Base-by-base conservation (phyloP, 2,888 invertebrate species). In the Hermodice carunculata region DNA sequence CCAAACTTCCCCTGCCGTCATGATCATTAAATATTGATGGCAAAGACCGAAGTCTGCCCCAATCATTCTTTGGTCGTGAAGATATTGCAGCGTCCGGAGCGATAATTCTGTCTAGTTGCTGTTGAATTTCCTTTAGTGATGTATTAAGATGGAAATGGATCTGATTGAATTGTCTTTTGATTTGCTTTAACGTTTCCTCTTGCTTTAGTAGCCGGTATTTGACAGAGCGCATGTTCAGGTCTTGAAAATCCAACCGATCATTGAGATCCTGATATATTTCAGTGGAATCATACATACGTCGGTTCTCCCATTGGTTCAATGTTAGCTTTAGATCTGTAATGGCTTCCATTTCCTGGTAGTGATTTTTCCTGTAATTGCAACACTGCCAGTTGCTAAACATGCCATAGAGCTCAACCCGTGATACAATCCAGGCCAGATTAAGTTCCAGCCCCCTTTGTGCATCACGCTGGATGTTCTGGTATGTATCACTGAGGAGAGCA, bases 401-500 rank as follows among this genome's bases (percentile, higher is more conserved):
- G 24, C 53, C 34, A 28, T 34, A 32, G 17, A 26, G 19, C 22
- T 53, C 53, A 6, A 53, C 49, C 26, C 49, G 3, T 17, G 49
- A 28, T 8, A 81, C 78, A 54, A 81, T 81, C 79, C 80, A 79
- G 5, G 81, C 80, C 44, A 80, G 58, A 69, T 79, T 80, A 48
- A 80, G 76, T 61, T 80, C 79, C 31, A 81, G 64, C 14, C 78
- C 80, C 22, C 80, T 67, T 37, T 79, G 78, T 3, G 80, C 81
- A 59, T 81, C 79, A n/a, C 76, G 66, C 61, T 80, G 79, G 2
- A 80, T 77, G 54, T 79, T 77, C 65, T 81, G 80, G 70, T 81
- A 81, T 8, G 81, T 80, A 70, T 81, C 81, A 24, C 75, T 75
- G 28, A 81, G 70, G 65, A 81, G 81, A 29, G 81, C 81, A 48